A percentile compares a stretch with the other conserved stretches of the same genome.
phyloP scores from a whole-genome alignment of 1,140 invertebrate species.

The Cydia strobilella region DNA sequence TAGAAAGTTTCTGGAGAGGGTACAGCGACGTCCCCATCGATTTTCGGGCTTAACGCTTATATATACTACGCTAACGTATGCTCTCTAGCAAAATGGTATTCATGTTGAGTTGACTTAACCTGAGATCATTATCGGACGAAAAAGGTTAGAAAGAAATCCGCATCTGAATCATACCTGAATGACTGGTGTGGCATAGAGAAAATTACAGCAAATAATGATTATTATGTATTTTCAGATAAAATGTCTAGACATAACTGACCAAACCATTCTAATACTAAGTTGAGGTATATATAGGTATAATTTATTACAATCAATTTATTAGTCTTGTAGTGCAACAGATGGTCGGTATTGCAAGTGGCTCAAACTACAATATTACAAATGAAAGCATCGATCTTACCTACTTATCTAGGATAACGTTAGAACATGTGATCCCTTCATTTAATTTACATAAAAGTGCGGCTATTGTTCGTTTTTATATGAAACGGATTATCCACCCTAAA shows the following conservation, averaged over 20 bases:
- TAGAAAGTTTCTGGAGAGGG: conserved; percentile 75
- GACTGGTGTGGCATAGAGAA: too few species aligned
- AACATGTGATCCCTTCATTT: conserved; percentile 64
- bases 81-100: conserved; percentile 10
- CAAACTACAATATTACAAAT: conserved; percentile 37
- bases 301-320: conserved; percentile 5
- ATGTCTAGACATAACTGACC: neutral
- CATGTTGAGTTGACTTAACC: neutral
- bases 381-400: conserved; percentile 46
- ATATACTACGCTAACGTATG: conserved; percentile 38
- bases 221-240: too few species aligned
- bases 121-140: neutral
- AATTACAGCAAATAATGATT: too few species aligned
- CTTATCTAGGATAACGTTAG: conserved; percentile 50
- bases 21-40: conserved; percentile 62
- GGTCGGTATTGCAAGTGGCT: conserved; percentile 44
- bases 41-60: conserved; percentile 65
- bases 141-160: too few species aligned
- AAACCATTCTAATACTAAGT: neutral
- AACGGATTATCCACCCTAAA: conserved; percentile 72
- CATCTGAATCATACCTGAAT: too few species aligned
- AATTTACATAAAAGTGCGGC: conserved; percentile 71
- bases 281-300: neutral
- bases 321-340: conserved; percentile 42
- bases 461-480: conserved; percentile 73